Base-by-base conservation (phyloP, 1,140 invertebrate genomes). In the Uloborus diversus region DNA sequence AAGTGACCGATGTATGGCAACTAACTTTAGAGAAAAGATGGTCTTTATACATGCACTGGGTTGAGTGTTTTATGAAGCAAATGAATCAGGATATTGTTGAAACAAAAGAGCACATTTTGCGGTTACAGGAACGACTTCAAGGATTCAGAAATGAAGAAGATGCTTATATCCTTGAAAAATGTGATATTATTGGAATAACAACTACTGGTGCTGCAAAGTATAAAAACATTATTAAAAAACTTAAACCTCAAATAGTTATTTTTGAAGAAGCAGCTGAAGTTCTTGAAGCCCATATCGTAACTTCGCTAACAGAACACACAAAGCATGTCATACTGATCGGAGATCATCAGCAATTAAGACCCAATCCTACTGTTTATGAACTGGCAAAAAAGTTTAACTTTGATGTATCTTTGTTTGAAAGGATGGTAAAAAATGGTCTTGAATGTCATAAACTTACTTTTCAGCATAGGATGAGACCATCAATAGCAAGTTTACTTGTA, bases 211-310 rank as follows among this genome's bases (percentile, higher is more conserved):
- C 93, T 1, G 93, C 93, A 4, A 89, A 90, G 61, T 85, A 90
- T n/a, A 88, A 90, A 33, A 88, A 89, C n/a, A 79, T 92, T 13
- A 84, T 95, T 20, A 84, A 90, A 65, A 84, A 88, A 17, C 82
- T 94, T 23, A 85, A 88, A 59, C 89, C 91, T 37, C 87, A 89
- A 79, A 91, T 94, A 71, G 84, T 89, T 0, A 90, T 95, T 35
- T 91, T 95, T 20, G 94, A 96, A 87, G 94, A 96, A 88, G 94
- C 94, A 0, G 94, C 93, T 1, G 94, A 96, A 89, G 92, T 94
- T 13, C 86, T 94, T 32, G 94, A 96, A 84, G 86, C 91, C 14
- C 93, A 95, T 83, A 90, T 94, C 33, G 83, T 94, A 0, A 89
- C 92, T 17, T 90, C 92, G 32, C 86, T 96, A 9, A 92, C 91